Percentiles rank a stretch among this genome's conserved stretches.
These are phyloP conservation scores for Xylocampa areola DNA, from an alignment of 2,888 invertebrate species.

Conservation along the genomic window DNA sequence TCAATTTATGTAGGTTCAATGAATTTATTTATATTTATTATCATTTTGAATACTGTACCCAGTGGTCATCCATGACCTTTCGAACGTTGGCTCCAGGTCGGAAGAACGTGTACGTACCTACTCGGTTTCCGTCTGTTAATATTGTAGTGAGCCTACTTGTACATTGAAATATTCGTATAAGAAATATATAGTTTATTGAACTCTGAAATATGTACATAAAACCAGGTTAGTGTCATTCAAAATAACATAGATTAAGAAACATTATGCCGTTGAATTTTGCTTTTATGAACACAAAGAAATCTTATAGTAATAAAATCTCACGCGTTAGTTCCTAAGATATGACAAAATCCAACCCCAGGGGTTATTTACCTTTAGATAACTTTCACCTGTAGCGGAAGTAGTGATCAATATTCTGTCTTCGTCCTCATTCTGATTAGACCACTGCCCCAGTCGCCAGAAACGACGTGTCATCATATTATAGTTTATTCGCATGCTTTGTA, in stretches of 20 bases:
- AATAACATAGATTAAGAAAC: conserved; percentile 21
- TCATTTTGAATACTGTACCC: conserved; percentile 14
- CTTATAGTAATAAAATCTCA: neutral
- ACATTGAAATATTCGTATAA: conserved; percentile 38
- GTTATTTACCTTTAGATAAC: conserved; percentile 54
- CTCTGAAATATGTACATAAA: conserved; percentile 37
- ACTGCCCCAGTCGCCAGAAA: conserved; percentile 28
- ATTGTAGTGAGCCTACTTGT: conserved; percentile 35
- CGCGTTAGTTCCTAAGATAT: conserved; percentile 7
- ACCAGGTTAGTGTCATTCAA: conserved; percentile 25
- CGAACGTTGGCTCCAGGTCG: conserved; percentile 13
- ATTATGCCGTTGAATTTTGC: conserved; percentile 20
- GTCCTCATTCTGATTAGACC: conserved; percentile 47
- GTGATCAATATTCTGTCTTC: conserved; percentile 54
- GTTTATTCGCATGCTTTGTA: neutral
- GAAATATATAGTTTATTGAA: conserved; percentile 42
- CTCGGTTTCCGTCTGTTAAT: conserved; percentile 23
- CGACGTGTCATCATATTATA: conserved; percentile 10
- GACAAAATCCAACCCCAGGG: conserved; percentile 29
- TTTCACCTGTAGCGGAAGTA: conserved; percentile 54
- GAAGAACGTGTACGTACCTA: conserved; percentile 5
- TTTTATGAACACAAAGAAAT: conserved; percentile 1
- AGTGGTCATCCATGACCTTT: conserved; percentile 42
- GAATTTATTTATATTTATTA: conserved; percentile 16
- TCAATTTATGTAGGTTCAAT: conserved; percentile 1